Percentiles rank a stretch among this genome's conserved stretches.
phyloP scores from a whole-genome alignment of 2,888 invertebrate species.

The Eulithis testata region DNA sequence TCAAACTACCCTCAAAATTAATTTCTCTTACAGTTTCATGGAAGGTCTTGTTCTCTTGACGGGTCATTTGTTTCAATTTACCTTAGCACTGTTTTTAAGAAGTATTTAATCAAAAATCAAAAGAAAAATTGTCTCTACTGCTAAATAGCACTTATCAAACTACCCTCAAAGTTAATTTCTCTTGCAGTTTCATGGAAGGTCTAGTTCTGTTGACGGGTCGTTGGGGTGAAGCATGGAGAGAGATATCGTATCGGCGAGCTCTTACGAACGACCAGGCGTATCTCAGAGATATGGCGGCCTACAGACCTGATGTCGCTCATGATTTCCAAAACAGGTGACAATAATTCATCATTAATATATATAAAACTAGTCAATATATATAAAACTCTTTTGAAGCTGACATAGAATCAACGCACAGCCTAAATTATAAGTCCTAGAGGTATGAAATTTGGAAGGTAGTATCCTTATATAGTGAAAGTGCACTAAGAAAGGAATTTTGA shows the following conservation, averaged over 20 bases:
- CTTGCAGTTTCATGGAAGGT: conserved; percentile 76
- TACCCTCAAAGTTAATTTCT: not conserved
- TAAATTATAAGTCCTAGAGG: no score
- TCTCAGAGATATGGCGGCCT: conserved; percentile 75
- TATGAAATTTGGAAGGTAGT: no score
- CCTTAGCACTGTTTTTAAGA: no score
- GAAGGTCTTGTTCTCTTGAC: conserved; percentile 74
- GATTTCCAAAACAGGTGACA: conserved; percentile 68
- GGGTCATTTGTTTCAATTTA: conserved; percentile 47
- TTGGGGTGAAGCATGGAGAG: conserved; percentile 72
- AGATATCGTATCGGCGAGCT: conserved; percentile 74
- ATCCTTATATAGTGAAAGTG: no score
- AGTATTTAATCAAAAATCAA: no score
- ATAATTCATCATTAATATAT: no score
- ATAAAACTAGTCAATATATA: no score
- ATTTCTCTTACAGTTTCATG: conserved; percentile 66
- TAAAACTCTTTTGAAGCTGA: no score
- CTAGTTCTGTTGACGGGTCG: conserved; percentile 69
- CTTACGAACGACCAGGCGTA: conserved; percentile 73
- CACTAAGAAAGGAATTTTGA: no score
- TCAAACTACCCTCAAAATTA: not conserved
- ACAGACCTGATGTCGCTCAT: conserved; percentile 73
- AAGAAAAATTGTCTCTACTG: no score
- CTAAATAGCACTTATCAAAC: no score
- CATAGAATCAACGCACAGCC: no score